Evolutionary conservation across 2,888 invertebrate species (phyloP).

Genomic region (Salticus scenicus): DNA sequence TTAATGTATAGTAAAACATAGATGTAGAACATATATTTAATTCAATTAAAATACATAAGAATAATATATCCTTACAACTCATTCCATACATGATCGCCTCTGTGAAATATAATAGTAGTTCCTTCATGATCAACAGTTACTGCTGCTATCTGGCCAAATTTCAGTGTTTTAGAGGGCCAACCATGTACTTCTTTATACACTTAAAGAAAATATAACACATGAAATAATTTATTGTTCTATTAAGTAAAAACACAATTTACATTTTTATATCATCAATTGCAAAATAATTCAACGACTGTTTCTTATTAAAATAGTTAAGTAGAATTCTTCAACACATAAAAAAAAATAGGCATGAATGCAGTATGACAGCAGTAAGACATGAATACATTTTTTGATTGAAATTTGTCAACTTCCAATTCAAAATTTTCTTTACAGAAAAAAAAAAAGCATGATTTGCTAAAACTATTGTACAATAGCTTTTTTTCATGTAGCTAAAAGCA

Average conservation of each 20-base stretch:
- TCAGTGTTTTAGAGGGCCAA: conserved; percentile 72
- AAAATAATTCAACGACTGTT: not conserved
- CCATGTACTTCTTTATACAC: conserved; percentile 63
- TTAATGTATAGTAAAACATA: no score
- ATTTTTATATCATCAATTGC: not conserved
- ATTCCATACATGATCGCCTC: conserved; percentile 73
- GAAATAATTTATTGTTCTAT: not conserved
- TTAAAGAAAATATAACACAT: conserved; percentile 8
- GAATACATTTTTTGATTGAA: no score
- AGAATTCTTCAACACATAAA: no score
- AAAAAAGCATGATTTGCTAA: no score
- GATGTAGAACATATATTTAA: no score
- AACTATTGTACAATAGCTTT: no score
- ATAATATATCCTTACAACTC: conserved; percentile 57
- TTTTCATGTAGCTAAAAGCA: no score
- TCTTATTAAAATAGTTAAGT: no score
- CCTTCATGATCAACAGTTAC: conserved; percentile 71
- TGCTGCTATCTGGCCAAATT: conserved; percentile 73
- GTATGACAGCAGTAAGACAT: no score
- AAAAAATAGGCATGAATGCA: no score
- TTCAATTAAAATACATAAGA: conserved; percentile 14
- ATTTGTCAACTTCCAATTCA: no score
- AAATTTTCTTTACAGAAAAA: no score
- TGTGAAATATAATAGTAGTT: conserved; percentile 73
- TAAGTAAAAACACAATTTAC: not conserved